These are phyloP conservation scores for Halcyon senegalensis DNA, from an alignment of 2,113 vertebrate species.

Conservation along the genomic window DNA sequence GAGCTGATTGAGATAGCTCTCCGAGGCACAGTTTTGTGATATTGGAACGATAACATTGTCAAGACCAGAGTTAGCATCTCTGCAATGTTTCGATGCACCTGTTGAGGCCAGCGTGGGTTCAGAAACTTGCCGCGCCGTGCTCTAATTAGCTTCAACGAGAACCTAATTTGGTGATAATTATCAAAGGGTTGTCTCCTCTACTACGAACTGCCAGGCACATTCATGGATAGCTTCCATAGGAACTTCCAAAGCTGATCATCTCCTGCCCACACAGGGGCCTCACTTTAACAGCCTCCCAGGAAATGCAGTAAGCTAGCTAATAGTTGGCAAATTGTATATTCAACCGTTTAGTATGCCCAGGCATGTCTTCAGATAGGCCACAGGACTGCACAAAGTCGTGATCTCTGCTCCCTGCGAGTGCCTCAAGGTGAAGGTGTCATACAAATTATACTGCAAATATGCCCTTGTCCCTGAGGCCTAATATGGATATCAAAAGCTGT, in stretches of 20 bases:
- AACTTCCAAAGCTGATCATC: background rate
- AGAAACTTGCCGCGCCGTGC: background rate
- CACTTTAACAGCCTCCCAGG: background rate
- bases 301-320: background rate
- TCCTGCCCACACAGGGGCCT: background rate
- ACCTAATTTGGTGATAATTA: background rate
- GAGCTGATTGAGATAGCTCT: background rate
- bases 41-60: rapidly evolving
- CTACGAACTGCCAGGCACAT: background rate
- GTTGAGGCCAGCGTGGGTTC: background rate
- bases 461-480: background rate
- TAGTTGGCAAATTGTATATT: background rate
- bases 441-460: background rate
- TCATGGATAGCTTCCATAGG: background rate
- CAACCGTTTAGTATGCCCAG: background rate
- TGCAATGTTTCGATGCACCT: background rate
- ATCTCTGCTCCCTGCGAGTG: background rate
- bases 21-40: background rate
- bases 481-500: background rate
- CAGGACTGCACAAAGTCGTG: background rate
- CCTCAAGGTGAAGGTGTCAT: background rate
- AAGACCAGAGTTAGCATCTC: background rate
- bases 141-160: conserved; percentile 6
- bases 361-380: background rate
- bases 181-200: background rate